phyloP scores from a whole-genome alignment of 2,113 vertebrate genomes.

The Festucalex cinctus region DNA sequence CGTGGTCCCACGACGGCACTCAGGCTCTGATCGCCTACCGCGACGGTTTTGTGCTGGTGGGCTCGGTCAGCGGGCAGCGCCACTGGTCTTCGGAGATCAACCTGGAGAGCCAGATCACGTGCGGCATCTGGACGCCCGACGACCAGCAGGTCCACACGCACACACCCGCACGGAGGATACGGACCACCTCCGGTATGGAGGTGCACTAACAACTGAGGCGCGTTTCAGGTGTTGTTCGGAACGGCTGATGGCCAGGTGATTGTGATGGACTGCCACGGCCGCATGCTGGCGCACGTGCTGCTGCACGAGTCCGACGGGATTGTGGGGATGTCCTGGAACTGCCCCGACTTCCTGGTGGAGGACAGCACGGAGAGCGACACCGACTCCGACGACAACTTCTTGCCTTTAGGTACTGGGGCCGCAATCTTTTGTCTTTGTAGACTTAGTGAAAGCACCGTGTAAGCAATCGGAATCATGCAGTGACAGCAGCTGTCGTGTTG shows the following conservation, averaged over 20 bases:
- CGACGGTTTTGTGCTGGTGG: slow-evolving; percentile 95
- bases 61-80: slow-evolving; percentile 97
- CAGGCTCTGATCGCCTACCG: slow-evolving; percentile 97
- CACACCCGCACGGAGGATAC: no score
- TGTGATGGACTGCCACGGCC: slow-evolving; percentile 97
- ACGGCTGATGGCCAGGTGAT: slow-evolving; percentile 99
- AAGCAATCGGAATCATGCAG: no score
- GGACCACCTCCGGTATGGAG: no score
- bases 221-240: slow-evolving; percentile 88
- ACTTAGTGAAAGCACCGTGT: neutral
- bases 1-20: slow-evolving; percentile 97
- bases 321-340: slow-evolving; percentile 98
- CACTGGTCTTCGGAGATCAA: slow-evolving; percentile 99
- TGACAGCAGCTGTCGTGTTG: neutral
- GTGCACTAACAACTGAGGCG: neutral
- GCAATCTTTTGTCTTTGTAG: neutral
- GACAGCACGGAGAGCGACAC: slow-evolving; percentile 98
- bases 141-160: slow-evolving; percentile 87
- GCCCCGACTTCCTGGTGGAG: slow-evolving; percentile 93
- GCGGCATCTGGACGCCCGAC: slow-evolving; percentile 98
- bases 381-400: slow-evolving; percentile 87
- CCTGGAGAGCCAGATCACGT: slow-evolving; percentile 97
- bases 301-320: slow-evolving; percentile 94
- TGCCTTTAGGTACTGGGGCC: slow-evolving; percentile 80
- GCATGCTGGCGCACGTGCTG: slow-evolving; percentile 95